phyloP scores from a whole-genome alignment of 2,113 vertebrate genomes.

The Lucifuga dentata region DNA sequence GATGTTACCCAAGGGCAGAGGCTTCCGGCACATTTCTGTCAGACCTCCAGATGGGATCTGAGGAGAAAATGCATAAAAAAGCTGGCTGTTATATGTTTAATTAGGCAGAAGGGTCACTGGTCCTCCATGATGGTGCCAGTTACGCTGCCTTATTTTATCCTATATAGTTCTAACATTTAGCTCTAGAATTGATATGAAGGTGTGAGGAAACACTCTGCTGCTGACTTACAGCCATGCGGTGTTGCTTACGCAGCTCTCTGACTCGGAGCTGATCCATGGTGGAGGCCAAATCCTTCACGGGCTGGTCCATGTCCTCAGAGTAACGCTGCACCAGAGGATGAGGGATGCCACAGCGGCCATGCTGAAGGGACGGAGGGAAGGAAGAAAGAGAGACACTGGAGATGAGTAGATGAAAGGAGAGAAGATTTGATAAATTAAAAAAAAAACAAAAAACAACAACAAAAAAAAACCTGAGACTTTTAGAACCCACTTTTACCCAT shows the following conservation, averaged over 20 bases:
- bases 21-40: slow-evolving; percentile 93
- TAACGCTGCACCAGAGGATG: slow-evolving; percentile 93
- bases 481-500: too few species aligned
- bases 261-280: slow-evolving; percentile 94
- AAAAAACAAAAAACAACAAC: too few species aligned
- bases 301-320: slow-evolving; percentile 90
- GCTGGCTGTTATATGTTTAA: slow-evolving; percentile 6
- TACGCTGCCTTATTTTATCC: too few species aligned
- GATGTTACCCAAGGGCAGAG: slow-evolving; percentile 84
- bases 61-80: not conserved
- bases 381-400: not conserved
- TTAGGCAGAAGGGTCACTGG: too few species aligned
- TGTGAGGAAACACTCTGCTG: too few species aligned
- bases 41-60: slow-evolving; percentile 96
- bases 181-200: too few species aligned
- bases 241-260: slow-evolving; percentile 93
- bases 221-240: slow-evolving; percentile 96
- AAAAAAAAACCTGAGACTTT: too few species aligned
- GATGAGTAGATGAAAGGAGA: not conserved
- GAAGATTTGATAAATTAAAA: not conserved
- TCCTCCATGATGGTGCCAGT: too few species aligned
- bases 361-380: slow-evolving; percentile 71
- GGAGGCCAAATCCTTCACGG: slow-evolving; percentile 89
- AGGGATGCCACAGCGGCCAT: slow-evolving; percentile 96
- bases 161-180: too few species aligned